phyloP scores from a whole-genome alignment of 2,113 vertebrate species.

The Chiloscyllium plagiosum region DNA sequence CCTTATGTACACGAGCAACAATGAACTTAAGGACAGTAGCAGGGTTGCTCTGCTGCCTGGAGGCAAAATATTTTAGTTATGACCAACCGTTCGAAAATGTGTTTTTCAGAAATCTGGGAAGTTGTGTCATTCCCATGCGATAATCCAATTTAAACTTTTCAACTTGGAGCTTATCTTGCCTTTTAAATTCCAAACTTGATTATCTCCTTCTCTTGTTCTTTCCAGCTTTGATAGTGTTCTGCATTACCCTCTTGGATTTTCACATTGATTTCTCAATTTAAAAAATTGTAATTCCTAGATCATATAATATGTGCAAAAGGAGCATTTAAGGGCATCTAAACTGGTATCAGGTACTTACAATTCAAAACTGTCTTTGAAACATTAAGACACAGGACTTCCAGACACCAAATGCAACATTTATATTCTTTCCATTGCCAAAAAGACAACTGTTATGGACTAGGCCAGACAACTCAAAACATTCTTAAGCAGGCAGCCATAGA shows the following conservation, averaged over 20 bases:
- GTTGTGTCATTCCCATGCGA: neutral
- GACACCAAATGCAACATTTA: neutral
- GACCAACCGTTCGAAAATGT: neutral
- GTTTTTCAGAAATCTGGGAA: conserved; percentile 1
- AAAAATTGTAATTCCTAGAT: neutral
- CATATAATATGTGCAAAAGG: neutral
- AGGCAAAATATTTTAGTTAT: neutral
- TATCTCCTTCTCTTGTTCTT: neutral
- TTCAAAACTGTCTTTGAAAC: conserved; percentile 7
- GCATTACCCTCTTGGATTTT: neutral
- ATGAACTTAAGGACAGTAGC: neutral
- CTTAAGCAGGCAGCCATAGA: too few species aligned
- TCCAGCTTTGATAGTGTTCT: neutral
- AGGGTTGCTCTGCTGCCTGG: neutral
- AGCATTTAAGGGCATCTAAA: neutral
- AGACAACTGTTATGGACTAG: neutral
- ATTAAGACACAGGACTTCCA: neutral
- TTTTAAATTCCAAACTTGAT: conserved; percentile 3
- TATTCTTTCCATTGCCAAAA: neutral
- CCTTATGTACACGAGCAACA: neutral
- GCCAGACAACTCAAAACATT: too few species aligned
- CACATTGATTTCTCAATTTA: neutral
- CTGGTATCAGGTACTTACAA: neutral
- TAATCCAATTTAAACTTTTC: neutral
- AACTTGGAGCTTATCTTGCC: neutral